Base-by-base conservation (phyloP, 2,113 vertebrate species). In the Prunella fulvescens region DNA sequence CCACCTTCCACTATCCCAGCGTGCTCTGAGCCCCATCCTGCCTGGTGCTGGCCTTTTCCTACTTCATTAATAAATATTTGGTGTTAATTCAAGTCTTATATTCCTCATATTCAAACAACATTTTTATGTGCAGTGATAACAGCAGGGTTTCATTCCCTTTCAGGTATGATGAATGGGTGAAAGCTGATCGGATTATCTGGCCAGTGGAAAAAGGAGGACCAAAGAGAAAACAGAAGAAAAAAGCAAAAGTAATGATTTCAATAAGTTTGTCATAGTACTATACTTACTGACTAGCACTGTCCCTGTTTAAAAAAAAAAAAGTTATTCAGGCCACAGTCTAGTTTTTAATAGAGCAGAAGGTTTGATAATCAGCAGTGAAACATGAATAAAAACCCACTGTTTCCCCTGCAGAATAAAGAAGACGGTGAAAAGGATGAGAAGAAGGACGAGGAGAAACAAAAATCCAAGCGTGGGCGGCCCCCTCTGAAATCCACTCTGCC, bases 151-250 rank as follows among this genome's bases (percentile, higher is more conserved):
- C 93, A 3, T 48, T 97, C 89, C 56, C 71, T 95, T 95, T 28
- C 90, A 99, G 99, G 92, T 99, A 99, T 50, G 99, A 99, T 80
- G 99, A 99, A 86, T 99, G 99, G 99, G 99, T 99, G 94, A 99
- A 99, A 97, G 99, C 99, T 26, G 99, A 99, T 97, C 96, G 99
- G 81, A 99, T 99, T 97, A 99, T 99, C 94, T 99, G 99, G 99
- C 99, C 99, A 31, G 95, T 98, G 66, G 99, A 99, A 85, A 99
- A 99, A 97, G 98, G 98, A 95, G 98, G 98, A 96, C 98, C 98
- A 84, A 99, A 99, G 97, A 99, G 98, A 98, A 99, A 98, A 88
- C 98, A 98, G 93, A 98, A 99, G 98, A 99, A 99, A 97, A 99
- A 98, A 98, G 66, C 98, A 66, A 99, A 99, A 98, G 99, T 99